Evolutionary conservation across 2,113 vertebrate genomes (phyloP).

Genomic region (Halichoerus grypus): DNA sequence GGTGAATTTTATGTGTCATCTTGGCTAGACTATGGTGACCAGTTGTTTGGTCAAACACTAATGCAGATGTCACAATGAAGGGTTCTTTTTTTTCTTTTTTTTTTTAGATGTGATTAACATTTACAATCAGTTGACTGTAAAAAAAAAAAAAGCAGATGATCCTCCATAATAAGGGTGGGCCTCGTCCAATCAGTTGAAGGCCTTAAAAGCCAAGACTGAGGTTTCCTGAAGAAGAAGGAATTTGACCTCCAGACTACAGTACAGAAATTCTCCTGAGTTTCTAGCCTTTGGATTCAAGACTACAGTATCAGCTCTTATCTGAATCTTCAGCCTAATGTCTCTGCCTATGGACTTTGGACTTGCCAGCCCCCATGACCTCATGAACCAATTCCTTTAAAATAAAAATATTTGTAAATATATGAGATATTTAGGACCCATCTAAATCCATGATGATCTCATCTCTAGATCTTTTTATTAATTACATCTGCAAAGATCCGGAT

Average conservation of each 20-base stretch:
- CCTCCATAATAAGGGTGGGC: background rate
- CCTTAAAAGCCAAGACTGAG: background rate
- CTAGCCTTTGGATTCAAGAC: background rate
- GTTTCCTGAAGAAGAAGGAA: background rate
- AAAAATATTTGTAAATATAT: background rate
- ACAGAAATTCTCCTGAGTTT: background rate
- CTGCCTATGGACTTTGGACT: background rate
- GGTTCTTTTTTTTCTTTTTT: background rate
- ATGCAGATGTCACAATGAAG: background rate
- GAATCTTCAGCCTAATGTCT: background rate
- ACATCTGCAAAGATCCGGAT: background rate
- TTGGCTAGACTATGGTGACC: background rate
- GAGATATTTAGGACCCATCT: background rate
- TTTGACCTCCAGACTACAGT: background rate
- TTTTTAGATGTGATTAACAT: background rate
- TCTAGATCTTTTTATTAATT: slow-evolving; percentile 6
- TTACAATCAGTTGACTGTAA: background rate
- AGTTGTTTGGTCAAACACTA: background rate
- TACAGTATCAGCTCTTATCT: background rate
- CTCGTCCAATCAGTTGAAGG: background rate
- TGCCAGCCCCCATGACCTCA: background rate
- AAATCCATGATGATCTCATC: background rate
- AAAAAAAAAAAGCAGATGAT: background rate
- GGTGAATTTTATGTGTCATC: background rate
- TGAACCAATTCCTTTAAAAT: background rate